Percentiles rank a stretch among this genome's conserved stretches.
phyloP scores from a whole-genome alignment of 2,888 invertebrate species.

The Cyrtodaria siliqua region DNA sequence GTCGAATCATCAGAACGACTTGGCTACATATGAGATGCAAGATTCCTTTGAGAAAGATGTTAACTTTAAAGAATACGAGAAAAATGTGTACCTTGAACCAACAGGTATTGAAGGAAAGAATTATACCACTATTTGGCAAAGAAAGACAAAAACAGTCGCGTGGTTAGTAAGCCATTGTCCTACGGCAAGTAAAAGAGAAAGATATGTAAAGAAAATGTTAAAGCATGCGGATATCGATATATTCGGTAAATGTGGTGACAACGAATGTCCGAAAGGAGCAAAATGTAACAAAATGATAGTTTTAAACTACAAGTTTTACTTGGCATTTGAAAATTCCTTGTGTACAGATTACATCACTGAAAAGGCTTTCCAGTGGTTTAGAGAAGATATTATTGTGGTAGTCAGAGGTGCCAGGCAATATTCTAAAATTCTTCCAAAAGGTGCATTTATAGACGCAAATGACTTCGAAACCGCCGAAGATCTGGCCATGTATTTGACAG shows the following conservation, averaged over 20 bases:
- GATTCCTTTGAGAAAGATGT: no score
- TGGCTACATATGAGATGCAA: not conserved
- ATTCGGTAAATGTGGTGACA: slow-evolving; percentile 50
- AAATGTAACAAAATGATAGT: slow-evolving; percentile 21
- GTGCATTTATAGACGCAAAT: slow-evolving; percentile 55
- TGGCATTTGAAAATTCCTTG: slow-evolving; percentile 66
- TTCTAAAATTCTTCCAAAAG: slow-evolving; percentile 32
- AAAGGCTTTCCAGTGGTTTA: slow-evolving; percentile 57
- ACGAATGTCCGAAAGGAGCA: slow-evolving; percentile 38
- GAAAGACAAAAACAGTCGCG: slow-evolving; percentile 35
- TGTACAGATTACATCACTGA: slow-evolving; percentile 64
- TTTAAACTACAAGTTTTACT: slow-evolving; percentile 56
- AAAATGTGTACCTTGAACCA: no score
- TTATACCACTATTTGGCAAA: slow-evolving; percentile 24
- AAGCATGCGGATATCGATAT: slow-evolving; percentile 47
- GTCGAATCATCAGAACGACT: not conserved
- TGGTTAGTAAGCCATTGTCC: slow-evolving; percentile 60
- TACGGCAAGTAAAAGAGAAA: slow-evolving; percentile 52
- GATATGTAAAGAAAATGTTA: slow-evolving; percentile 37
- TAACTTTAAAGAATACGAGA: no score
- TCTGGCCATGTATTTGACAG: slow-evolving; percentile 38
- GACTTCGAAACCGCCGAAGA: slow-evolving; percentile 36
- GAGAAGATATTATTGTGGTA: slow-evolving; percentile 47
- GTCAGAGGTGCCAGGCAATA: slow-evolving; percentile 53
- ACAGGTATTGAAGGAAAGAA: slow-evolving; percentile 5